Base-by-base conservation (phyloP, 2,888 invertebrate genomes). In the Piscicola geometra region DNA sequence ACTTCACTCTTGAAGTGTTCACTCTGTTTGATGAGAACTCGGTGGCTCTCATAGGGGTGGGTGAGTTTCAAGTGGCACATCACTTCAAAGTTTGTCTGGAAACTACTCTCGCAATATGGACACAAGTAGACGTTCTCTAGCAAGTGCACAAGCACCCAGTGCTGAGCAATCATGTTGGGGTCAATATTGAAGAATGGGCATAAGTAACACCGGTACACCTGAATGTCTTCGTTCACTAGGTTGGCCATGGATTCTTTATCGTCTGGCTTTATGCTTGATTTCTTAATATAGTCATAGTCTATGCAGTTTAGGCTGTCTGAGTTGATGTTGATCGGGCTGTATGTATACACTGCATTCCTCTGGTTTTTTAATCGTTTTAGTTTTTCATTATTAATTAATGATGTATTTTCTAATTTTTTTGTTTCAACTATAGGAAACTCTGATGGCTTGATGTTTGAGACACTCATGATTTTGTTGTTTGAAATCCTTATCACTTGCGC, bases 101-200 rank as follows among this genome's bases (percentile, higher is more conserved):
- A 77, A 25, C 36, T 41, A 25, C 68, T 56, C 0, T 52, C n/a
- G 36, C 78, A 78, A 68, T 78, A 75, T 1, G 75, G 66, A 64
- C 78, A 78, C 28, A 60, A 32, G 60, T 78, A 78, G n/a, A 76
- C 71, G 36, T 72, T 50, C 28, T 77, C 72, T 15, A 52, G 32
- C n/a, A 78, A 50, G 47, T 78, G 78, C 18, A 50, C 75, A 25
- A 71, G 60, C 9, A 76, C 71, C 78, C 76, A 76, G 68, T 78
- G 78, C 66, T 70, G 68, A 30, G 76, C 74, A 28, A 77, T 74
- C 50, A 71, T 77, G 25, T 71, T 64, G 47, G 68, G 72, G 25
- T 77, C 72, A 33, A 66, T 68, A 36, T 76, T 67, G 30, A 60
- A 76, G 67, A 71, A 77, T 15, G 77, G 76, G 35, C 77, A 77